These are phyloP conservation scores for Pogonophryne albipinna DNA, from an alignment of 2,797 vertebrate species.

Conservation along the genomic window DNA sequence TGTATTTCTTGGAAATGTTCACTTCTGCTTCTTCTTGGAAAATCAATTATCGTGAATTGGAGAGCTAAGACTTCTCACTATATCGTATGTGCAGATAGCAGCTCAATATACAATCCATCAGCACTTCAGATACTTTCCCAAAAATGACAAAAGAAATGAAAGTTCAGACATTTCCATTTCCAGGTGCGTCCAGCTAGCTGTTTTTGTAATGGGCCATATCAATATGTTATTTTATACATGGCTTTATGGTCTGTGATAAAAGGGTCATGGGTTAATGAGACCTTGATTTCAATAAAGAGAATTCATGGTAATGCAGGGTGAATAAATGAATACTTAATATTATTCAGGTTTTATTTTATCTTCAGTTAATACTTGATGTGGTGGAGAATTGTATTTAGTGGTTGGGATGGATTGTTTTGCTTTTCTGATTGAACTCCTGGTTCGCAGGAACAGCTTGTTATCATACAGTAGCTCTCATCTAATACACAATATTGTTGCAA, in stretches of 20 bases:
- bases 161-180: conserved; percentile 16
- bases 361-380: conserved; percentile 21
- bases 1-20: conserved; percentile 22
- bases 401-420: conserved; percentile 10
- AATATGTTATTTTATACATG: background rate
- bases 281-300: background rate
- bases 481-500: conserved; percentile 14
- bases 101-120: background rate
- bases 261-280: background rate
- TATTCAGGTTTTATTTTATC: conserved; percentile 16
- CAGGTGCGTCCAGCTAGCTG: background rate
- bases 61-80: background rate
- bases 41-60: background rate
- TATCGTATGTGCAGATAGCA: background rate
- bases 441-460: conserved; percentile 41
- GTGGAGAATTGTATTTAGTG: conserved; percentile 27
- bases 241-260: background rate
- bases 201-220: background rate
- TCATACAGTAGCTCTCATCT: conserved; percentile 36
- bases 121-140: background rate
- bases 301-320: background rate
- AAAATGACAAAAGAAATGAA: background rate
- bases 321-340: background rate
- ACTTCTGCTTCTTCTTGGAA: conserved; percentile 13
- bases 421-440: conserved; percentile 36